phyloP scores from a whole-genome alignment of 2,888 invertebrate genomes.

The Kuschelorhynchus macadamiae region DNA sequence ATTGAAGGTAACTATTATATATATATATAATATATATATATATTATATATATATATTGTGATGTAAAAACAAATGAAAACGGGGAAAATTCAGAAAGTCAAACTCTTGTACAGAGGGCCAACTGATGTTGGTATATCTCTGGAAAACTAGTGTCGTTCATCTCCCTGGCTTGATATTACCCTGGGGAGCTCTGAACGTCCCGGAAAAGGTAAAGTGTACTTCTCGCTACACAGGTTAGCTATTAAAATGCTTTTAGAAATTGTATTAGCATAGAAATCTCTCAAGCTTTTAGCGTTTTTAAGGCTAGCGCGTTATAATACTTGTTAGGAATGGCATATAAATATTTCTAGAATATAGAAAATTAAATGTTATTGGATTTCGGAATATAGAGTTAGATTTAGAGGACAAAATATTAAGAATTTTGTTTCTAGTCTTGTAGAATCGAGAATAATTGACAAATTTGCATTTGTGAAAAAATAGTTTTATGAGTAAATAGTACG shows the following conservation, averaged over 20 bases:
- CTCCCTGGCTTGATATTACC: constrained; percentile 39
- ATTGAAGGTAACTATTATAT: no score
- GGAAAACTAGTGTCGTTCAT: constrained; percentile 42
- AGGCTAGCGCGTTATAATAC: constrained; percentile 1
- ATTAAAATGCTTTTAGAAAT: constrained; percentile 48
- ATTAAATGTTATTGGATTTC: background rate
- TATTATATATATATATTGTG: no score
- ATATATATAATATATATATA: background rate
- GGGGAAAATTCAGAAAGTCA: no score
- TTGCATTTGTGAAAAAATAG: no score
- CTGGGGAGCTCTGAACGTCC: constrained; percentile 33
- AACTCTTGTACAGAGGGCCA: constrained; percentile 15
- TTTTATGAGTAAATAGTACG: no score
- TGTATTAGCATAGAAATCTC: constrained; percentile 49
- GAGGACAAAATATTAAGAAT: no score
- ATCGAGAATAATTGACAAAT: no score
- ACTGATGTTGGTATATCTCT: constrained; percentile 23
- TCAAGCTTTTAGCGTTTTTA: constrained; percentile 43
- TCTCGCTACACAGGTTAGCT: constrained; percentile 45
- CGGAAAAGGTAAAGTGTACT: constrained; percentile 42
- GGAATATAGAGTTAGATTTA: no score
- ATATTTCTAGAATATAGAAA: background rate
- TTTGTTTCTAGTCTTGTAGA: no score
- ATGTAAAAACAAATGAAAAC: no score
- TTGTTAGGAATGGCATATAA: background rate